A percentile compares a stretch with the other conserved stretches of the same genome.
phyloP scores from a whole-genome alignment of 1,140 invertebrate genomes.

The Bombus polaris region DNA sequence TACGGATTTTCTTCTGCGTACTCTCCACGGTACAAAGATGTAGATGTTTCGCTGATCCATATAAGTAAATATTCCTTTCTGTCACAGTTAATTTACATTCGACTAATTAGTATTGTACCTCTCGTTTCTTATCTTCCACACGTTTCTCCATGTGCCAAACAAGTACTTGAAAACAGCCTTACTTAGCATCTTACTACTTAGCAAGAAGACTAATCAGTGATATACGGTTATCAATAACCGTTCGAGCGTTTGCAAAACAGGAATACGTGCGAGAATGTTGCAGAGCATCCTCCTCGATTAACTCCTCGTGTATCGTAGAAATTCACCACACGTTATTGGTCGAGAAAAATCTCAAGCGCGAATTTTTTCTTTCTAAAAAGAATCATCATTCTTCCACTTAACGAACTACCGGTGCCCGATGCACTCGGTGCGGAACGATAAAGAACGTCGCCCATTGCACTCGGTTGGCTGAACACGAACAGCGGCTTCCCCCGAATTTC shows the following conservation, averaged over 20 bases:
- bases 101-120: background rate
- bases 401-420: too few relatives aligned
- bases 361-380: too few relatives aligned
- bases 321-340: too few relatives aligned
- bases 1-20: too few relatives aligned
- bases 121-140: background rate
- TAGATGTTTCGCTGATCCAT: background rate
- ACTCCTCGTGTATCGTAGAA: background rate
- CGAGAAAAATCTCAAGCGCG: background rate
- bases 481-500: background rate
- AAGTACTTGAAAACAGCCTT: background rate
- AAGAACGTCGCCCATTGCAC: background rate
- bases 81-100: background rate
- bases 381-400: background rate
- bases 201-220: constrained; percentile 2
- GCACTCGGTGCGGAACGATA: background rate
- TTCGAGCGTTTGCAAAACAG: background rate
- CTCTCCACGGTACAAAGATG: background rate
- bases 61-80: background rate
- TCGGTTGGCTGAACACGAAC: background rate
- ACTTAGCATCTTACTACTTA: background rate
- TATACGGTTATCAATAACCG: background rate
- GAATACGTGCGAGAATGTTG: constrained; percentile 4
- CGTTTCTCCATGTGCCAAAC: background rate
- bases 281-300: background rate